Evolutionary conservation across 2,797 vertebrate genomes (phyloP), one percentile per base, ranked within the genome.

Genomic region (Falco biarmicus): DNA sequence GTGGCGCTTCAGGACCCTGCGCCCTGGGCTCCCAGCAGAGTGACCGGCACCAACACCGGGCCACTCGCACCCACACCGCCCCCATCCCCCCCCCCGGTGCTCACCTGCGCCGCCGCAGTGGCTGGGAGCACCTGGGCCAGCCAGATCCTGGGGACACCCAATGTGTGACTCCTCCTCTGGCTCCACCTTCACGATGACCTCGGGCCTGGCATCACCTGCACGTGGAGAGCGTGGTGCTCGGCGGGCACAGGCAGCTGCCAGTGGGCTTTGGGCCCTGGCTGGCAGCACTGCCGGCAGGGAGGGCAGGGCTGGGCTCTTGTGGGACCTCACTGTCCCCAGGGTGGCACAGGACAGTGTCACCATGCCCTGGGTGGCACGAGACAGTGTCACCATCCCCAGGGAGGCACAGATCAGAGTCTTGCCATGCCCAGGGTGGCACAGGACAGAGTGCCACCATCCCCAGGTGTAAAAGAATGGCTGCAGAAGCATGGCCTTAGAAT

Each of bases 141-240:
- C 60, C n/a, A 3, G 51, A 12, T 34, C n/a, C 2, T 2, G 47
- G 15, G 59, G 65, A 7, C 48, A 20, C 13, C 47, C 26, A 0
- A 43, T 9, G 73, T 8, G 25, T 2, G 3, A 6, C 13, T 78
- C 84, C 17, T 95, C 93, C 6, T 88, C 93, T 1, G 19, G 89
- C 76, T 96, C 93, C 77, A 96, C 79, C 53, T 92, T 92, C 47
- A 92, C 41, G 4, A 84, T 92, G 64, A 92, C 1, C 73, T 92
- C 79, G 1, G 84, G 90, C 13, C 68, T 61, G 53, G 84, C 22
- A 3, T 92, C 73, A 2, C 79, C 91, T 89, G 86, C 13, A 1
- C 15, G 24, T 10, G 21, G 29, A 66, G 41, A 34, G 11, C 22
- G 6, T 5, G 31, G 69, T 15, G 54, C 34, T 25, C 4, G 6